A percentile compares a stretch with the other conserved stretches of the same genome.
Conservation (phyloP, 2,113 vertebrate species). For the Chaenogobius annularis region DNA sequence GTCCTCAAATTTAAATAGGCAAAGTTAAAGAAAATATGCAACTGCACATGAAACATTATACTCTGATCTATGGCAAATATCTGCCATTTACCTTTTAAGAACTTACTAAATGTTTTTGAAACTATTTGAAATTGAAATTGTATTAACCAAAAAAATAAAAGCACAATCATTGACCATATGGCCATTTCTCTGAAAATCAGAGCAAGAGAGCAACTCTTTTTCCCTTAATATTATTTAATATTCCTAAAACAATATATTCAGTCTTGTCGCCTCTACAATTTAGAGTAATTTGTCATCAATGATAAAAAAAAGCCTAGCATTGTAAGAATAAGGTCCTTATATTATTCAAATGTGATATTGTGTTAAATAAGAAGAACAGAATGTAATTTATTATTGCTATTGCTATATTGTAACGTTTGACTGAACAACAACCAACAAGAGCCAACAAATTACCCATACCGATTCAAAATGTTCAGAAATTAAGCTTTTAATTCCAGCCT, state of each 20-base stretch:
- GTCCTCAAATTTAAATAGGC: slow-evolving; percentile 40
- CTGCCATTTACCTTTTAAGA: not conserved
- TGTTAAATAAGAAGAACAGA: not conserved
- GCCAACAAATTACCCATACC: slow-evolving; percentile 61
- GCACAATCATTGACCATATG: not conserved
- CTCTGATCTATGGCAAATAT: not conserved
- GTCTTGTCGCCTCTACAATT: too few relatives aligned
- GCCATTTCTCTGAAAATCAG: not conserved
- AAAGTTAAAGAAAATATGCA: slow-evolving; percentile 41
- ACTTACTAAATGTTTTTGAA: too few relatives aligned
- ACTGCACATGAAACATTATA: slow-evolving; percentile 5
- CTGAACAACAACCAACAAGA: slow-evolving; percentile 18
- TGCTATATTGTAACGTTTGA: slow-evolving; percentile 1
- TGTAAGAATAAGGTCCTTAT: not conserved
- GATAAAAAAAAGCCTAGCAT: not conserved
- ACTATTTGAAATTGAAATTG: not conserved
- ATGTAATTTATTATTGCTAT: not conserved
- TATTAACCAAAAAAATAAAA: not conserved
- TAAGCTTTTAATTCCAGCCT: slow-evolving; percentile 73
- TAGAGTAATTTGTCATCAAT: too few relatives aligned
- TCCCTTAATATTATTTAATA: not conserved
- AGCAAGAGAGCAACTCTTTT: too few relatives aligned
- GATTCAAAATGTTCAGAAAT: slow-evolving; percentile 67
- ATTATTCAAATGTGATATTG: not conserved
- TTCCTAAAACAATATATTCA: too few relatives aligned